Evolutionary conservation across 2,888 invertebrate genomes (phyloP), one percentile per base, ranked within the genome.

Genomic region (Tetragnatha montana): DNA sequence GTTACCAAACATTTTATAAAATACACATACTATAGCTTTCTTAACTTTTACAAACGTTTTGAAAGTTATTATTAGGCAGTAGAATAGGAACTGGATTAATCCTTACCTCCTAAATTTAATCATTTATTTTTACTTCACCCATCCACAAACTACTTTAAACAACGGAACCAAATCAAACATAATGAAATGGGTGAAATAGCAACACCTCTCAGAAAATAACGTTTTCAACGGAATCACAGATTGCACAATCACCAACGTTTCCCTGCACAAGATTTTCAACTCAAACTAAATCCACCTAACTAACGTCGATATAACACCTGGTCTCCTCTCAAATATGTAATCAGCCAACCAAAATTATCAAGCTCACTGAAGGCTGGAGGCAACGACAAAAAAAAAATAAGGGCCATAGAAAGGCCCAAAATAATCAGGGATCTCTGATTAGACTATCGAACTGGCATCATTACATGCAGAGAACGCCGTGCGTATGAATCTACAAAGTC

Each of bases 331-430:
- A 78, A 78, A 78, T 78, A 78, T 78, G 60, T 51, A 60, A 78
- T 78, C 78, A 78, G 78, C 78, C 60, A 51, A 21, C 21, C 6
- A 78, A 78, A 78, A 60, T 78, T 19, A 78, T 78, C 60, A 22
- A 51, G 8, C 21, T 6, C 60, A 60, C 60, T 60, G 14, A 60
- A 60, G 12, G 7, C 21, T 71, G 21, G n/a, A 21, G 73, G 17
- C 8, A 10, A n/a, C 7, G n/a, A 49, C 47, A 47, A 47, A 75
- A 49, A 75, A 19, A 21, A 8, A 78, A 22, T 21, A 60, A 22
- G 21, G 21, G 60, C 14, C 12, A 60, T 10, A 78, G 51, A 60
- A 60, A 60, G 51, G 14, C 12, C 60, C 12, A 60, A 60, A 60
- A 10, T 17, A 60, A 60, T 60, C 60, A 60, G 1, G 35, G 35